Percentiles rank a stretch among this genome's conserved stretches.
Conservation (phyloP, 2,888 invertebrate species). For the Saturnia pavonia region DNA sequence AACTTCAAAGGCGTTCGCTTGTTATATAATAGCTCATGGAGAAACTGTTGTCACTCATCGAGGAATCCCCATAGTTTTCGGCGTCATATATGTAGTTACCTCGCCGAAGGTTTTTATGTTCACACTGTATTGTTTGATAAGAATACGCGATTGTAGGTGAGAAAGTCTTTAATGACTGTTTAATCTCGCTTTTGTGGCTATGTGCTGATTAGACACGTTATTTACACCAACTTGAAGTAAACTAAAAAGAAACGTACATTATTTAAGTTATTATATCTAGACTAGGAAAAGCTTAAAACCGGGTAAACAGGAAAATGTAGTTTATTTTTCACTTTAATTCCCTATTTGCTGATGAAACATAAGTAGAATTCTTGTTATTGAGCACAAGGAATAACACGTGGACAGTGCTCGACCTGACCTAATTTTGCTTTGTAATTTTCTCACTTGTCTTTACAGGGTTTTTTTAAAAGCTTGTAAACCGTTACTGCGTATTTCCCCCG, state of each 20-base stretch:
- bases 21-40: background rate
- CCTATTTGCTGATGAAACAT: background rate
- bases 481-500: conserved; percentile 9
- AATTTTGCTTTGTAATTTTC: background rate
- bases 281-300: background rate
- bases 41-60: background rate
- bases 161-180: no score
- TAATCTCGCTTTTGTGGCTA: no score
- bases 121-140: background rate
- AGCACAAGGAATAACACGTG: background rate
- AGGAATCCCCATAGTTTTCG: background rate
- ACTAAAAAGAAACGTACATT: no score
- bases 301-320: background rate
- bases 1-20: no score
- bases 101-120: background rate
- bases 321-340: background rate
- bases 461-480: background rate
- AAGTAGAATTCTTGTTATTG: background rate
- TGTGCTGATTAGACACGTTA: no score
- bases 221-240: no score
- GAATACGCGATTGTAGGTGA: no score
- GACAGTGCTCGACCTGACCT: background rate
- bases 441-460: background rate
- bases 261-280: no score
- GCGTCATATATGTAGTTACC: background rate